phyloP scores from a whole-genome alignment of 2,113 vertebrate species.

The Eubucco bourcierii region DNA sequence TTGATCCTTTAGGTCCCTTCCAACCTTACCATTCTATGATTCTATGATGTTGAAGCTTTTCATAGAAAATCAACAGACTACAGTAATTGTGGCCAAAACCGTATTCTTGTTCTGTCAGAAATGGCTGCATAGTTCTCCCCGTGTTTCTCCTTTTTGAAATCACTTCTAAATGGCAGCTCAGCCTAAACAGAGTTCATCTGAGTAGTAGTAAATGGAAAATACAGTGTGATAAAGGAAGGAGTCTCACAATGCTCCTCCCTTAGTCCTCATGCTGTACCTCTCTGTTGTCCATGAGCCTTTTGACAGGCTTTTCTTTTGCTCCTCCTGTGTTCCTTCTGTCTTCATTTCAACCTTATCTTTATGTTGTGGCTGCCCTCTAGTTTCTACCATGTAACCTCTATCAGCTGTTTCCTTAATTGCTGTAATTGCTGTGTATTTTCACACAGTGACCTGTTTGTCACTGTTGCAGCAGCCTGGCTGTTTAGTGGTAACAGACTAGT shows the following conservation, averaged over 20 bases:
- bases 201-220: not conserved
- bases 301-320: not conserved
- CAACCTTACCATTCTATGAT: too few relatives aligned
- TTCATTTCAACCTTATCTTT: conserved; percentile 41
- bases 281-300: not conserved
- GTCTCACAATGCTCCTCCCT: not conserved
- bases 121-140: not conserved
- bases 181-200: not conserved
- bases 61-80: not conserved
- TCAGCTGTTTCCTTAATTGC: conserved; percentile 67
- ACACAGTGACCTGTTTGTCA: conserved; percentile 49
- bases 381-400: conserved; percentile 42
- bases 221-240: not conserved
- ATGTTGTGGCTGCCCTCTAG: conserved; percentile 31
- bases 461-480: conserved; percentile 39
- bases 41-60: not conserved
- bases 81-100: not conserved
- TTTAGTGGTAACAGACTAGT: not conserved
- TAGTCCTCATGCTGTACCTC: not conserved
- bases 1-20: too few relatives aligned
- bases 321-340: not conserved
- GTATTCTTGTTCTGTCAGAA: not conserved
- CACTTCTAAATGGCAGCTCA: not conserved
- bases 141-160: not conserved
- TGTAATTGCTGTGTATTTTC: conserved; percentile 41